Evolutionary conservation across 2,888 invertebrate genomes (phyloP).

Genomic region (Brenthis hecate): DNA sequence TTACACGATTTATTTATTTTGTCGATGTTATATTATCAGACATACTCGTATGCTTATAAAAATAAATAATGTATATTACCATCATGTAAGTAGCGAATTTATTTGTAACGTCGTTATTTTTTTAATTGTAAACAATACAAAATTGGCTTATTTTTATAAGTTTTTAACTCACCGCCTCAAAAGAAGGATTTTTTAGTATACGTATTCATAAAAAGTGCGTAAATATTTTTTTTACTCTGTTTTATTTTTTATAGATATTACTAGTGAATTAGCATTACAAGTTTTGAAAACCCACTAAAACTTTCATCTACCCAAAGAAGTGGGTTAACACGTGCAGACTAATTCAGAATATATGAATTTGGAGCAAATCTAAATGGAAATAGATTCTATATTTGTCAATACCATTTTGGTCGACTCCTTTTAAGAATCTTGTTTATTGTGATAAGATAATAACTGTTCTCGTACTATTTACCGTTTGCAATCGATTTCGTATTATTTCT

Average conservation of each 20-base stretch:
- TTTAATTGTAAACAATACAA: no score
- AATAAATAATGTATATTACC: no score
- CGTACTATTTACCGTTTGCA: conserved; percentile 1
- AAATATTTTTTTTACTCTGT: no score
- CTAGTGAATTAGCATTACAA: no score
- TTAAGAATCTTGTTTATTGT: conserved; percentile 2
- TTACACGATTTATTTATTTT: neutral
- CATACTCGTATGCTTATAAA: neutral
- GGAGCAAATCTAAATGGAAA: conserved; percentile 1
- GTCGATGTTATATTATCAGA: neutral
- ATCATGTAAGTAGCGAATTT: no score
- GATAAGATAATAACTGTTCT: neutral
- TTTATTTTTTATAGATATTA: no score
- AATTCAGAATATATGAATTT: neutral
- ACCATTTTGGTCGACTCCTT: neutral
- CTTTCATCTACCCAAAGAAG: neutral
- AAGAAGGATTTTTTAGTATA: no score
- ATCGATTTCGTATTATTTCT: conserved; percentile 1
- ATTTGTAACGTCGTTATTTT: no score
- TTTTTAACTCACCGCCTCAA: no score
- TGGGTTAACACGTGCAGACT: conserved; percentile 1
- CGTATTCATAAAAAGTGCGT: no score
- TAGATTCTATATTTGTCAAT: conserved; percentile 2
- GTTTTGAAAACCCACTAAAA: no score
- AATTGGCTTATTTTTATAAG: no score